phyloP scores from a whole-genome alignment of 2,797 vertebrate species.

The Eupleurogrammus muticus region DNA sequence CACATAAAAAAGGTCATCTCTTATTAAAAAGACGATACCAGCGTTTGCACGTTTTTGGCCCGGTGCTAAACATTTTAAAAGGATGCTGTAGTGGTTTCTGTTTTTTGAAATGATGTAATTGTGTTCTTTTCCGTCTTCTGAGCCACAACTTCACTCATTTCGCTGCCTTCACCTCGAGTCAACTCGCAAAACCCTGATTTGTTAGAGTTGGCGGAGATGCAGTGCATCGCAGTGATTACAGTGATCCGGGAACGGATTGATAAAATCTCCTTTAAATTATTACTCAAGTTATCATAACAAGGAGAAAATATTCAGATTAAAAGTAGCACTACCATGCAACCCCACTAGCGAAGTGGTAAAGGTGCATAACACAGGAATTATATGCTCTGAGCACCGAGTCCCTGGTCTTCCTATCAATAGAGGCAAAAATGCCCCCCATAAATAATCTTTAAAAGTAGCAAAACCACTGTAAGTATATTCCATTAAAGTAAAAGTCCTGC shows the following conservation, averaged over 20 bases:
- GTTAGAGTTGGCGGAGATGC: background rate
- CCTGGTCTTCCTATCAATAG: too few relatives aligned
- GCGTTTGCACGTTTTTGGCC: background rate
- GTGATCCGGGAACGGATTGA: background rate
- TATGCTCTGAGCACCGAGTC: too few relatives aligned
- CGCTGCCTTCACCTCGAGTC: background rate
- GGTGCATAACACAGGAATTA: too few relatives aligned
- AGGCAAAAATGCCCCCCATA: too few relatives aligned
- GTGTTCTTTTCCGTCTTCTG: background rate
- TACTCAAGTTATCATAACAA: background rate
- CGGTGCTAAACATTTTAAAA: background rate
- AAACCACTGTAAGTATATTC: background rate
- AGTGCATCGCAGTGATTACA: background rate
- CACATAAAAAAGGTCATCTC: slow-evolving; percentile 10
- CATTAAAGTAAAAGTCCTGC: background rate
- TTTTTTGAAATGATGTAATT: background rate
- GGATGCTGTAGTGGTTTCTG: background rate
- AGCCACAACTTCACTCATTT: background rate
- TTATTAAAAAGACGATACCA: slow-evolving; percentile 3
- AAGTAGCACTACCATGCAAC: background rate
- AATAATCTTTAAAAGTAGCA: background rate
- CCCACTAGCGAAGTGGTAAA: too few relatives aligned
- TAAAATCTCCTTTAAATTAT: background rate
- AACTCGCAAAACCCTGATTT: background rate
- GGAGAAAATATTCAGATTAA: background rate